Conservation (phyloP, 2,113 vertebrate species). For the Bos indicus region DNA sequence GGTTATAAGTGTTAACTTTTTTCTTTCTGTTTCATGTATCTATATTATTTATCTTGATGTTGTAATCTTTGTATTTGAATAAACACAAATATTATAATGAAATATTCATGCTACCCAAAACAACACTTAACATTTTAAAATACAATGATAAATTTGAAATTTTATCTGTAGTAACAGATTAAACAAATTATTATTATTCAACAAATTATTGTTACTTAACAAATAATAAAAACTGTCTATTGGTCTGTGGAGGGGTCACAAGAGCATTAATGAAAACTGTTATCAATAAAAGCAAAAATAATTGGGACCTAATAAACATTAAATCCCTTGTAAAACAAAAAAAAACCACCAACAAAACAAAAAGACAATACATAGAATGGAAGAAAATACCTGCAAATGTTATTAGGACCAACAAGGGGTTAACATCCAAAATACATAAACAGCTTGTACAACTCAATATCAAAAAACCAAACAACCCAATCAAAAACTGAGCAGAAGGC, state of each 20-base stretch:
- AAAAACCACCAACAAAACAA: background rate
- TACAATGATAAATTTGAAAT: background rate
- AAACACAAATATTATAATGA: background rate
- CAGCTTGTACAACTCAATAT: too few relatives aligned
- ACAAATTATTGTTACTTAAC: background rate
- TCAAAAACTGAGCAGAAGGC: too few relatives aligned
- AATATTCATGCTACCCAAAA: background rate
- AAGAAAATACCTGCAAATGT: background rate
- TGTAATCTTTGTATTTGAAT: background rate
- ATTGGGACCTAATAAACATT: background rate
- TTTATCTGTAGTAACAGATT: background rate
- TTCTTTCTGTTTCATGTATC: background rate
- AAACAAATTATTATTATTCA: background rate
- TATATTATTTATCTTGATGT: background rate
- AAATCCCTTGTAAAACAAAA: background rate
- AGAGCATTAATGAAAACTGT: background rate
- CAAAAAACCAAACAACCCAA: too few relatives aligned
- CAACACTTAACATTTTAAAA: background rate
- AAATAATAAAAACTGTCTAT: background rate
- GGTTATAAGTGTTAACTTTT: background rate
- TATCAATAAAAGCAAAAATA: background rate
- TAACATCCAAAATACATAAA: background rate
- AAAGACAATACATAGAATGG: background rate
- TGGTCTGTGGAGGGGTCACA: background rate
- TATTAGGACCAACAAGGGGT: background rate